A percentile compares a stretch with the other conserved stretches of the same genome.
These are phyloP conservation scores for Chrysogorgia sp. DNA, from an alignment of 92 coral and sea anemone species.

Conservation along the genomic window DNA sequence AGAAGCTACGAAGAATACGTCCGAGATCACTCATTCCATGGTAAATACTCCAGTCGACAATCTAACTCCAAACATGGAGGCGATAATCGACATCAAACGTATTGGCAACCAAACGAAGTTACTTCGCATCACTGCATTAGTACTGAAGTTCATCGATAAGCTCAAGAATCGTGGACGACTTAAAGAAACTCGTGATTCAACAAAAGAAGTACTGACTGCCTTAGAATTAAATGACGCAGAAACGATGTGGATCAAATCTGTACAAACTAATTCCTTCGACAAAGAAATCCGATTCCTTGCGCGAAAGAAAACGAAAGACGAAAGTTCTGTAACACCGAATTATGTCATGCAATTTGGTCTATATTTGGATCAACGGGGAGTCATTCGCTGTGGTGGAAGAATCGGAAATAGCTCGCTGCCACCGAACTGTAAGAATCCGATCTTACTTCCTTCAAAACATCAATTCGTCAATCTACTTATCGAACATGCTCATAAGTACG, in stretches of 20 bases:
- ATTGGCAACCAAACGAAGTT: not conserved
- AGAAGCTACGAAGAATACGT: constrained; percentile 37
- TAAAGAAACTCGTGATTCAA: no score
- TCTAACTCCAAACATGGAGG: not conserved
- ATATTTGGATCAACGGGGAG: not conserved
- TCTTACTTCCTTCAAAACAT: constrained; percentile 1
- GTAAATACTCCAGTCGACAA: not conserved
- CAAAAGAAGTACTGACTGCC: not conserved
- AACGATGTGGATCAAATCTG: not conserved
- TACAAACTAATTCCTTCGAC: constrained; percentile 5
- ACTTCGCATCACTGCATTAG: constrained; percentile 19
- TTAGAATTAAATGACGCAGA: constrained; percentile 12
- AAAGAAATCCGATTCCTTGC: constrained; percentile 1
- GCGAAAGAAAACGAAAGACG: not conserved
- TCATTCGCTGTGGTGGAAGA: constrained; percentile 24
- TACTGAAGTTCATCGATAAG: not conserved
- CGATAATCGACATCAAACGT: not conserved
- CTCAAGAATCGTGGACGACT: constrained; percentile 2
- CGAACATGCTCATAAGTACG: not conserved
- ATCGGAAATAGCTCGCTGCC: constrained; percentile 12
- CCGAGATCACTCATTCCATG: constrained; percentile 18
- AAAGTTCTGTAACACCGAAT: not conserved
- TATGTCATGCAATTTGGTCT: constrained; percentile 21
- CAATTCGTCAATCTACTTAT: constrained; percentile 7
- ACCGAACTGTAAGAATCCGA: constrained; percentile 9